phyloP scores from a whole-genome alignment of 2,888 invertebrate genomes.

The Acleris literana region DNA sequence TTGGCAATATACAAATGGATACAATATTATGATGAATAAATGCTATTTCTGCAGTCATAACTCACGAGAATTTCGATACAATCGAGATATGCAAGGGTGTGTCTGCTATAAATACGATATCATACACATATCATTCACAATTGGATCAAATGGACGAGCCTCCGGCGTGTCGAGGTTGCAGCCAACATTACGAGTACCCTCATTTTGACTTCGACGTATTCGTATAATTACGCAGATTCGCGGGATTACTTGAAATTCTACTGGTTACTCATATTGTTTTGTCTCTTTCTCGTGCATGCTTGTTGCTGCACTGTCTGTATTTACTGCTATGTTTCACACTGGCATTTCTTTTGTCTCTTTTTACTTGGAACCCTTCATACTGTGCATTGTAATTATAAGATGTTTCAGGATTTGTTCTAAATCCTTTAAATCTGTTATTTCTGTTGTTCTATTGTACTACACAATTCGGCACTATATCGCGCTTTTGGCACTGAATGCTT shows the following conservation, averaged over 20 bases:
- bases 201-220: conserved; percentile 11
- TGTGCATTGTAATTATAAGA: neutral
- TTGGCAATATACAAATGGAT: neutral
- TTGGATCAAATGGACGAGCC: conserved; percentile 14
- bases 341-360: conserved; percentile 7
- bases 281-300: conserved; percentile 3
- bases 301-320: neutral
- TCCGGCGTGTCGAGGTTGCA: neutral
- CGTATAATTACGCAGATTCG: conserved; percentile 5
- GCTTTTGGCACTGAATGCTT: too few relatives aligned
- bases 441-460: neutral
- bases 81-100: conserved; percentile 17
- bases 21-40: conserved; percentile 3
- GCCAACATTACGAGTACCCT: conserved; percentile 11
- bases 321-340: neutral
- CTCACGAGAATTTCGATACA: neutral
- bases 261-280: neutral
- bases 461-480: too few relatives aligned
- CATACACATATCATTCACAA: conserved; percentile 8
- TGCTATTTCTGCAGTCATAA: neutral
- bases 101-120: conserved; percentile 22
- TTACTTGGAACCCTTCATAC: conserved; percentile 8
- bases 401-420: neutral
- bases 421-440: neutral
- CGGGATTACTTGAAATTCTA: neutral